Conservation (phyloP, 92 coral and sea anemone genomes). For the Muricea muricata region DNA sequence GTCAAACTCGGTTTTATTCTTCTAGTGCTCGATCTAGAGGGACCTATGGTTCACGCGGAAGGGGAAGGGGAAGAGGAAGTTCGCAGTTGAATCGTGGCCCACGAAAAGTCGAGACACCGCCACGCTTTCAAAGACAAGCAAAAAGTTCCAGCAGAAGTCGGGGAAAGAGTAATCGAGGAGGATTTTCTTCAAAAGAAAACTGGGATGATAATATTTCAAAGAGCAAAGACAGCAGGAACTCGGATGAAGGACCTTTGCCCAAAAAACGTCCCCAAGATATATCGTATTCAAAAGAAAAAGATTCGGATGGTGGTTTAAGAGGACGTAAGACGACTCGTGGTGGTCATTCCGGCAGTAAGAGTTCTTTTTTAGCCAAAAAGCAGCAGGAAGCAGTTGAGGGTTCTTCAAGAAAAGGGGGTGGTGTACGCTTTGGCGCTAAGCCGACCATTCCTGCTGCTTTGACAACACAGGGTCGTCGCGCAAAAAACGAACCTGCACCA, state of each 20-base stretch:
- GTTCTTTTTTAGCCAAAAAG: slow-evolving; percentile 99
- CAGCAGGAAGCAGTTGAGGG: slow-evolving; percentile 99
- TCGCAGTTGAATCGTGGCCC: slow-evolving; percentile 65
- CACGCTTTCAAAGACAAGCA: slow-evolving; percentile 91
- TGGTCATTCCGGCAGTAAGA: slow-evolving; percentile 78
- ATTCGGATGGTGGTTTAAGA: not conserved
- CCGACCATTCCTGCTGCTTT: slow-evolving; percentile 98
- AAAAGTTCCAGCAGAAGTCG: slow-evolving; percentile 73
- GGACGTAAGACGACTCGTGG: slow-evolving; percentile 40
- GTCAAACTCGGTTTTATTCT: slow-evolving; percentile 44
- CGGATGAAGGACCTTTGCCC: slow-evolving; percentile 36
- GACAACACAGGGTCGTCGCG: slow-evolving; percentile 64
- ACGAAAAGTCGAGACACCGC: slow-evolving; percentile 91
- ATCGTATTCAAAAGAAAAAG: slow-evolving; percentile 5
- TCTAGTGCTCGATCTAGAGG: slow-evolving; percentile 60
- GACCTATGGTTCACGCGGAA: slow-evolving; percentile 39
- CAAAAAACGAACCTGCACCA: slow-evolving; percentile 76
- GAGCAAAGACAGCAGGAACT: not conserved
- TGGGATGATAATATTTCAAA: slow-evolving; percentile 83
- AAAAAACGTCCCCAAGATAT: slow-evolving; percentile 33
- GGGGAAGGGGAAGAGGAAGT: slow-evolving; percentile 64
- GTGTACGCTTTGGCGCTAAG: slow-evolving; percentile 75
- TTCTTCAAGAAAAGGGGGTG: slow-evolving; percentile 64
- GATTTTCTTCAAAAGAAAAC: slow-evolving; percentile 61
- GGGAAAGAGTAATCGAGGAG: slow-evolving; percentile 22